phyloP scores from a whole-genome alignment of 2,797 vertebrate species.

The Florisuga fusca region DNA sequence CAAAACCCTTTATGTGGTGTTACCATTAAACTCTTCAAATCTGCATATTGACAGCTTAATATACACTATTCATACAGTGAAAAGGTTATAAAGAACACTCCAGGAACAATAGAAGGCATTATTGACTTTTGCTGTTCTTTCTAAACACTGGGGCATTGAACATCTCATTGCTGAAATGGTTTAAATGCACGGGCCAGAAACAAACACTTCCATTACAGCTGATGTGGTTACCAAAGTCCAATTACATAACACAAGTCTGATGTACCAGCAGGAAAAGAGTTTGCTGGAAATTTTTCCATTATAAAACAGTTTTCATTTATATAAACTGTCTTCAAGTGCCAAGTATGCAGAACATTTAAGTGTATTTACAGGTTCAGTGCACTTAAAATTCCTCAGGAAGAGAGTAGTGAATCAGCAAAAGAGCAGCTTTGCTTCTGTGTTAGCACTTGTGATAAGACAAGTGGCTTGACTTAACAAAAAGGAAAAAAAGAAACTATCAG shows the following conservation, averaged over 20 bases:
- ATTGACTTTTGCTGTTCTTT: neutral
- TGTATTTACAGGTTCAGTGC: slow-evolving; percentile 68
- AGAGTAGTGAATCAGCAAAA: slow-evolving; percentile 38
- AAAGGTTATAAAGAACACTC: neutral
- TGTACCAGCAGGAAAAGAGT: slow-evolving; percentile 19
- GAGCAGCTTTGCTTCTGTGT: neutral
- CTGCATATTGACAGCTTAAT: neutral
- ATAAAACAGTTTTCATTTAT: slow-evolving; percentile 39
- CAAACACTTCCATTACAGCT: slow-evolving; percentile 35
- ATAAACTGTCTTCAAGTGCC: slow-evolving; percentile 56
- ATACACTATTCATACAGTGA: neutral
- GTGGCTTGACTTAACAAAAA: neutral
- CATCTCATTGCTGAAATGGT: slow-evolving; percentile 32
- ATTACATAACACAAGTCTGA: slow-evolving; percentile 49
- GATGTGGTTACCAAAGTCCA: slow-evolving; percentile 45
- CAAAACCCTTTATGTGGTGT: neutral
- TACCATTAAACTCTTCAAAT: neutral
- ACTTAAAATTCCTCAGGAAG: slow-evolving; percentile 56
- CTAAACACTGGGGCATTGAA: neutral
- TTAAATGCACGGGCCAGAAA: slow-evolving; percentile 64
- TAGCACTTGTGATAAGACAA: slow-evolving; percentile 27
- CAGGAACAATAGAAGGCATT: neutral
- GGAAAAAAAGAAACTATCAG: neutral
- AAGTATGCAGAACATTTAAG: slow-evolving; percentile 44
- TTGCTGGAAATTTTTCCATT: slow-evolving; percentile 28